Conservation (phyloP, 1,140 invertebrate species). For the Saccostrea echinata region DNA sequence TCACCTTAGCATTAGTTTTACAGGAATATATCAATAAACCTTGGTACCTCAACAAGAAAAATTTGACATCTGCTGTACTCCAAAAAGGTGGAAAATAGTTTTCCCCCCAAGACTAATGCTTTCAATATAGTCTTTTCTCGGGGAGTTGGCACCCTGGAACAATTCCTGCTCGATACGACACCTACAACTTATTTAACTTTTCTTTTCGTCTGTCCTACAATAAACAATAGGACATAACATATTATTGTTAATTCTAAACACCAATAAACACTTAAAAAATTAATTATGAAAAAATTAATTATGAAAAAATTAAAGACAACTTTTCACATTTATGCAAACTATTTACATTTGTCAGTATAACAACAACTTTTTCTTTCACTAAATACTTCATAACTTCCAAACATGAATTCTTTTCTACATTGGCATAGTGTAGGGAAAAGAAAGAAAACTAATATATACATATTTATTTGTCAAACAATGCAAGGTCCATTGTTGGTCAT, state of each 20-base stretch:
- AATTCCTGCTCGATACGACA: conserved; percentile 31
- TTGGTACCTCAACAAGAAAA: conserved; percentile 20
- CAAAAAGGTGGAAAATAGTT: conserved; percentile 29
- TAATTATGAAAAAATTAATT: no score
- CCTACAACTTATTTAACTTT: conserved; percentile 32
- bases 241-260: conserved; percentile 6
- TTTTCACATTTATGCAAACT: no score
- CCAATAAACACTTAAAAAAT: not conserved
- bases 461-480: no score
- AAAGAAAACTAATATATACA: no score
- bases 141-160: not conserved
- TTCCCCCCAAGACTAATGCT: conserved; percentile 32
- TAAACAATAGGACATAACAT: conserved; percentile 10
- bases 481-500: no score
- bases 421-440: no score
- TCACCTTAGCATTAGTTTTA: no score
- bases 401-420: no score
- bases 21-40: not conserved
- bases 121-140: not conserved
- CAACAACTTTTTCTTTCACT: no score
- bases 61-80: not conserved
- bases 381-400: no score
- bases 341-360: no score
- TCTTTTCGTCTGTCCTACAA: not conserved
- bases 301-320: no score